A percentile compares a stretch with the other conserved stretches of the same genome.
phyloP scores from a whole-genome alignment of 1,140 invertebrate species.

The Drosophila navojoa region DNA sequence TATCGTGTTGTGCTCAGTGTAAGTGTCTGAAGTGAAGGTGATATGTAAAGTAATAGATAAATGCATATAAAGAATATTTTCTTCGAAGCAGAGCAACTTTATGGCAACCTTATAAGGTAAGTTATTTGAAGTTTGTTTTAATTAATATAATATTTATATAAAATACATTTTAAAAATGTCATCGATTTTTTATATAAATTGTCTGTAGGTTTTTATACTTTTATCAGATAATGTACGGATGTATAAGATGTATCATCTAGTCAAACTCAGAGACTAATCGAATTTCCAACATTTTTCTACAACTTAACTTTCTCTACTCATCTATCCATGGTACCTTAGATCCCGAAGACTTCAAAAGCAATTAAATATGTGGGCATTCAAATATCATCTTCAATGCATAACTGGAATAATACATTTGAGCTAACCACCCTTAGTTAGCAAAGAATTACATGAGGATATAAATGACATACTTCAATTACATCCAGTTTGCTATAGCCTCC shows the following conservation, averaged over 20 bases:
- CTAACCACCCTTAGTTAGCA: not conserved
- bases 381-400: not conserved
- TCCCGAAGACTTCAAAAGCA: not conserved
- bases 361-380: not conserved
- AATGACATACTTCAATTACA: not conserved
- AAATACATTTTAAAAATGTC: too few species aligned
- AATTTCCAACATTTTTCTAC: too few species aligned
- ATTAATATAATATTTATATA: too few species aligned
- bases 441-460: not conserved
- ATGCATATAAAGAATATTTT: not conserved
- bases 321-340: not conserved
- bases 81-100: not conserved
- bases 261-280: too few species aligned
- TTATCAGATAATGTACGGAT: too few species aligned
- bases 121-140: not conserved
- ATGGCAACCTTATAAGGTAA: not conserved
- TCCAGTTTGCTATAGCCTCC: not conserved
- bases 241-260: too few species aligned
- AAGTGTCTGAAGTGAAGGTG: not conserved
- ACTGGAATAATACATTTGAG: not conserved
- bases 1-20: not conserved
- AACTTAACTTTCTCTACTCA: not conserved
- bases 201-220: too few species aligned
- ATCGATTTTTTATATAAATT: too few species aligned
- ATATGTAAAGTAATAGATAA: not conserved